phyloP scores from a whole-genome alignment of 2,888 invertebrate species.

The Priocnemis perturbator region DNA sequence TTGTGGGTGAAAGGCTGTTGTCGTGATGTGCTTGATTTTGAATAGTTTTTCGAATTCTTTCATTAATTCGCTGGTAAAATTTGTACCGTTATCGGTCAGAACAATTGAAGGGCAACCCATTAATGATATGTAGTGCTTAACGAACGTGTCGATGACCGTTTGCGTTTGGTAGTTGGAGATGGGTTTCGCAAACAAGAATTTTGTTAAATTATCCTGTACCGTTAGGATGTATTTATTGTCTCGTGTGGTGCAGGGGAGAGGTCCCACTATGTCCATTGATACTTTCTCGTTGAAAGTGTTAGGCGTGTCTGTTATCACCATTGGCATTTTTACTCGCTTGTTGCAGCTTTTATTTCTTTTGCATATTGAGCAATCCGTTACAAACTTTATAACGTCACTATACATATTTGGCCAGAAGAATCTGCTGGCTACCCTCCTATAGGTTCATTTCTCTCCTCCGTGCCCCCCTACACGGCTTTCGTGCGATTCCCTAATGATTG shows the following conservation, averaged over 20 bases:
- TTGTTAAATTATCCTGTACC: constrained; percentile 7
- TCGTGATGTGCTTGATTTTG: neutral
- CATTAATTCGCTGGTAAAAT: constrained; percentile 1
- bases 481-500: no score
- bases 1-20: constrained; percentile 10
- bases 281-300: constrained; percentile 6
- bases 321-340: neutral
- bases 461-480: no score
- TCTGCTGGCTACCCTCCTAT: no score
- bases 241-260: neutral
- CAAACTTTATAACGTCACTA: no score
- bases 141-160: neutral
- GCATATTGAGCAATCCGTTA: no score
- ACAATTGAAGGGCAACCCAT: neutral
- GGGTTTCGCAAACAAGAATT: neutral
- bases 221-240: constrained; percentile 10
- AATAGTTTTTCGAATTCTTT: neutral
- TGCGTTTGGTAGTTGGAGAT: neutral
- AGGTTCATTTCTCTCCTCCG: no score
- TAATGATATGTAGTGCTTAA: neutral
- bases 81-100: neutral
- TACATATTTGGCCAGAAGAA: no score
- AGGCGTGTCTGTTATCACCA: constrained; percentile 10
- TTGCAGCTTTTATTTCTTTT: neutral
- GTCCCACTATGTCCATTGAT: constrained; percentile 4